Conservation (phyloP, 2,113 vertebrate genomes). For the Albula goreensis region DNA sequence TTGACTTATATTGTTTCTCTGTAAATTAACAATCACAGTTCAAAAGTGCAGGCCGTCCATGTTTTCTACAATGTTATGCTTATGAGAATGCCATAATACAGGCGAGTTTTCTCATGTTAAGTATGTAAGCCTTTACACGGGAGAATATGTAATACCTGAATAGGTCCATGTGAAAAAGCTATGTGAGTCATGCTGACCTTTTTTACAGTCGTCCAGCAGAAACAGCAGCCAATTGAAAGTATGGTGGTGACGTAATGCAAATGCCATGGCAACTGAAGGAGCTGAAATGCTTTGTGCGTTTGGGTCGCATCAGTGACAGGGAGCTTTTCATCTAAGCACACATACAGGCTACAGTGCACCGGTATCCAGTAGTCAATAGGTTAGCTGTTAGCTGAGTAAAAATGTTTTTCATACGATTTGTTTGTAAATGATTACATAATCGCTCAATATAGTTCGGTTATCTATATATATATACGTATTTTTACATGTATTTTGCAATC, state of each 20-base stretch:
- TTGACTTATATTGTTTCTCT: too few species aligned
- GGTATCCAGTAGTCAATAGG: background rate
- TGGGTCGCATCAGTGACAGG: background rate
- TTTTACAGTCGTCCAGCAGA: background rate
- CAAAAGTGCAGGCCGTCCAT: too few species aligned
- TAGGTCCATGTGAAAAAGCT: too few species aligned
- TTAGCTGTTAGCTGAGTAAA: background rate
- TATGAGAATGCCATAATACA: too few species aligned
- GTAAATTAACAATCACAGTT: too few species aligned
- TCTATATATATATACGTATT: background rate
- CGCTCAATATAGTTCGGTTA: background rate
- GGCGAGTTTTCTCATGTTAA: too few species aligned
- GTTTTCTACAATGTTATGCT: too few species aligned
- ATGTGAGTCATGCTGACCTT: background rate
- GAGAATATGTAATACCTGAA: too few species aligned
- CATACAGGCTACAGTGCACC: background rate
- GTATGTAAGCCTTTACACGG: too few species aligned
- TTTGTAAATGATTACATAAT: background rate
- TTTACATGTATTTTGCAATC: too few species aligned
- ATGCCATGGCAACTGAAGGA: conserved; percentile 1
- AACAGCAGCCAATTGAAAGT: background rate
- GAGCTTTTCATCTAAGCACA: background rate
- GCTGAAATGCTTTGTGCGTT: background rate
- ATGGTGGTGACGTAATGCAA: background rate
- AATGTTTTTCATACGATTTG: background rate